Percentiles rank a stretch among this genome's conserved stretches.
These are phyloP conservation scores for Neosilurus hyrtlii DNA, from an alignment of 2,797 vertebrate species.

Conservation along the genomic window DNA sequence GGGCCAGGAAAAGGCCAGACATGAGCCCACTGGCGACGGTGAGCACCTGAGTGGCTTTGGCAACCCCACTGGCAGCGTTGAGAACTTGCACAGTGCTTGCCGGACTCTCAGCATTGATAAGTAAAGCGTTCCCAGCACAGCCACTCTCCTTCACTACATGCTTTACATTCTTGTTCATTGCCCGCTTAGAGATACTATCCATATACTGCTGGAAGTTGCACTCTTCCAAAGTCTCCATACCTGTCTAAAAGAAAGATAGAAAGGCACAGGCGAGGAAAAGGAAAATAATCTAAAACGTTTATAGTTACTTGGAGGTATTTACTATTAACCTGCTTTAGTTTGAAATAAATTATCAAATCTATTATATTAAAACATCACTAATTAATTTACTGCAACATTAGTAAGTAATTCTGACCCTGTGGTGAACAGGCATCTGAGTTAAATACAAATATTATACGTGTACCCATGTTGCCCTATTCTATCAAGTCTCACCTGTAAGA, in stretches of 20 bases:
- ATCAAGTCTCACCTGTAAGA: conserved; percentile 67
- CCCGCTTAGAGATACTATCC: conserved; percentile 69
- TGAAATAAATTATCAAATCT: no score
- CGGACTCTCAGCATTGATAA: conserved; percentile 72
- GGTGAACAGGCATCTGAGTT: neutral
- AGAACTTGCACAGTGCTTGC: conserved; percentile 73
- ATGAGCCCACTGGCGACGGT: conserved; percentile 74
- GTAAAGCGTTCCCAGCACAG: conserved; percentile 71
- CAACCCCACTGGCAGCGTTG: conserved; percentile 67
- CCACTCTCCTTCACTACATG: conserved; percentile 76
- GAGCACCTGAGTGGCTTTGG: conserved; percentile 72
- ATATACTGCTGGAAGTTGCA: conserved; percentile 74
- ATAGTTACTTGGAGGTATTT: neutral
- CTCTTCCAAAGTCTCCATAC: conserved; percentile 70
- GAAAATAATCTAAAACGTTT: neutral
- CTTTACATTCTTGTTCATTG: conserved; percentile 74
- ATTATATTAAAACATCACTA: neutral
- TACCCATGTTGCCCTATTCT: neutral
- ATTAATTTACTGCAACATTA: neutral
- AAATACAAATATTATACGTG: neutral
- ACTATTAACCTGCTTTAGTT: neutral
- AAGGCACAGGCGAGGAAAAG: neutral
- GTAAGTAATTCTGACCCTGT: neutral
- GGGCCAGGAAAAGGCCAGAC: conserved; percentile 74
- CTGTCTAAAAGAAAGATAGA: conserved; percentile 59